Evolutionary conservation across 2,797 vertebrate species (phyloP), one percentile per base, ranked within the genome.

Genomic region (Sphaeramia orbicularis): DNA sequence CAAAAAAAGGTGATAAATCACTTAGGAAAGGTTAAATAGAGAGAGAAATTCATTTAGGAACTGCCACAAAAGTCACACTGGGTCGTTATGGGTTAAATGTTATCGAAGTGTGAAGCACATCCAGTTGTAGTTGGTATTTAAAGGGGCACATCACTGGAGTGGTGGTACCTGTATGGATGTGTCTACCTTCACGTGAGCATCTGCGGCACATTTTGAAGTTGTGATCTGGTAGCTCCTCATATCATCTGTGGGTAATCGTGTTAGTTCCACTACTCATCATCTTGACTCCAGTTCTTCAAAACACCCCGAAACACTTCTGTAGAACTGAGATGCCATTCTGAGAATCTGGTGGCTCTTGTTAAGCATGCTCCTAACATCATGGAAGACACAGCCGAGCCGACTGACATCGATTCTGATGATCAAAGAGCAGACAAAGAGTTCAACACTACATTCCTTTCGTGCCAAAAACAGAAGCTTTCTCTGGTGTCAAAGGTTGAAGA

Each of bases 341-440:
- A 72, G 21, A 47, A 54, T 52, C 56, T 59, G 59, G 30, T 18
- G 50, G 44, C 27, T 41, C 7, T 0, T 47, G 16, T 44, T 63
- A 32, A 52, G 66, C 50, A 58, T 11, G 48, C 6, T 45, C 10
- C 27, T n/a, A 45, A 52, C 27, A 61, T 43, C 48, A 73, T 47
- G 70, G 10, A 14, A 67, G 51, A 53, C 57, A 13, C 13, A 32
- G 75, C 27, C n/a, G 42, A 59, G 10, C 11, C 15, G 24, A 61
- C 15, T 13, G 10, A 32, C 37, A 37, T 55, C 42, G 55, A 52
- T 71, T 44, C 43, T 49, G 7, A 32, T 51, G 61, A 76, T 82
- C 69, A 86, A 83, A n/a, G n/a, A 83, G 72, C 19, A 47, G 21
- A 38, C 42, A 11, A 13, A 47, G 40, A 45, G 58, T 67, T 21